These are phyloP conservation scores for Microctonus aethiopoides DNA, from an alignment of 2,888 invertebrate genomes.

Conservation along the genomic window DNA sequence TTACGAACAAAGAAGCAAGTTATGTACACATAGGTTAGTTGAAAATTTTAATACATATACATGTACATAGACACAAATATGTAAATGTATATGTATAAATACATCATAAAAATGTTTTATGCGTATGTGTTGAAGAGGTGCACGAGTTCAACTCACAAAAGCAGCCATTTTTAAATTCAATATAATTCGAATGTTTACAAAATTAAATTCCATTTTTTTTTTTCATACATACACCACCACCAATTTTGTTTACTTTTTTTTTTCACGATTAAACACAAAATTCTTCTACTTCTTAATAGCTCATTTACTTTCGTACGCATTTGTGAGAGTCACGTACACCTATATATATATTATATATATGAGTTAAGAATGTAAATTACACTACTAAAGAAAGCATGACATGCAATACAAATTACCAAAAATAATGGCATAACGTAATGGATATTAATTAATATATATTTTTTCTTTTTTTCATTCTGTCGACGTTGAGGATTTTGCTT, in stretches of 20 bases:
- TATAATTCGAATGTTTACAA: too few species aligned
- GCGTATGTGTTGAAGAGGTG: slow-evolving; percentile 30
- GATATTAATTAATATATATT: slow-evolving; percentile 25
- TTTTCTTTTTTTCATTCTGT: background rate
- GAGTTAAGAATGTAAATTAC: slow-evolving; percentile 56
- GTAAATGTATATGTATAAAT: slow-evolving; percentile 17
- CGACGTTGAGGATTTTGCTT: slow-evolving; percentile 22
- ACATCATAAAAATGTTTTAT: background rate
- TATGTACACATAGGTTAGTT: slow-evolving; percentile 67
- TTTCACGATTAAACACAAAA: too few species aligned
- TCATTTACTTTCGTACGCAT: background rate
- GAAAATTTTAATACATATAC: slow-evolving; percentile 46
- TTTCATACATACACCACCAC: background rate
- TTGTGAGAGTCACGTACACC: slow-evolving; percentile 38
- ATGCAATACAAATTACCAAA: slow-evolving; percentile 67
- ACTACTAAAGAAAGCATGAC: slow-evolving; percentile 67
- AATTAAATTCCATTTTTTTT: slow-evolving; percentile 21
- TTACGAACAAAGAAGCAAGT: slow-evolving; percentile 67
- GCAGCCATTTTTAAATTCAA: slow-evolving; percentile 26
- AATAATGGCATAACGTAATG: slow-evolving; percentile 55
- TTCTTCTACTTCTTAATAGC: too few species aligned
- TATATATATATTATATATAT: slow-evolving; percentile 49
- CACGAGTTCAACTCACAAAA: slow-evolving; percentile 29
- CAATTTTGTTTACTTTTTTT: background rate
- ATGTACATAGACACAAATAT: background rate